Conservation (phyloP, 2,888 invertebrate species). For the Polydrusus cervinus region DNA sequence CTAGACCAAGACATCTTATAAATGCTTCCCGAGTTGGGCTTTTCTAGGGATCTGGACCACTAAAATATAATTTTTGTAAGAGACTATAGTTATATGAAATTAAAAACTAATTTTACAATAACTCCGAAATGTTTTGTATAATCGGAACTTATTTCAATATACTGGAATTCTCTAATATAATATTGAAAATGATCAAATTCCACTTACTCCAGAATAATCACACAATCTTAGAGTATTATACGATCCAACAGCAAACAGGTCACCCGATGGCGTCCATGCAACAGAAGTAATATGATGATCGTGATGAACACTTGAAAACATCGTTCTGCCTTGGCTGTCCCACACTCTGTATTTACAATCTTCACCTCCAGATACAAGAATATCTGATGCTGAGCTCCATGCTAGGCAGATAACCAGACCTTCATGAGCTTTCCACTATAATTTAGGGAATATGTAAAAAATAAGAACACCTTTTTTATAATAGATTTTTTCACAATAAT, state of each 20-base stretch:
- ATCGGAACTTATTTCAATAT: too few species aligned
- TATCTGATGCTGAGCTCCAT: constrained; percentile 95
- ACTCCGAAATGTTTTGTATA: too few species aligned
- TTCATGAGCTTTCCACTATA: constrained; percentile 96
- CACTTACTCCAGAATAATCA: constrained; percentile 91
- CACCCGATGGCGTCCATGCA: constrained; percentile 93
- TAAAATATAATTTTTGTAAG: constrained; percentile 66
- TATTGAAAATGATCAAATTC: too few species aligned
- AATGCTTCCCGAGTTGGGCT: constrained; percentile 91
- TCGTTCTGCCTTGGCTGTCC: constrained; percentile 91
- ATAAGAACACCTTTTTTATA: too few species aligned
- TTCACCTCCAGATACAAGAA: constrained; percentile 96
- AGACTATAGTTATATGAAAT: not conserved
- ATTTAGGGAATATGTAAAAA: not conserved
- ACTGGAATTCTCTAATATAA: too few species aligned
- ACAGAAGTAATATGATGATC: constrained; percentile 94
- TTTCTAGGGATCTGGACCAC: constrained; percentile 96
- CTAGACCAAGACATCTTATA: constrained; percentile 94
- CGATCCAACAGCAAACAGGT: constrained; percentile 92
- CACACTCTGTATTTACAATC: constrained; percentile 91
- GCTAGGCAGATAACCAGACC: constrained; percentile 92
- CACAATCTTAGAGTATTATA: constrained; percentile 95
- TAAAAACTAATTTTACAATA: too few species aligned
- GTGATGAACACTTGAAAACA: constrained; percentile 89
- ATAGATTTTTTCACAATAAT: too few species aligned